These are phyloP conservation scores for Apostichopus parvimensis DNA, from an alignment of 35 echinoderm and acorn worm species.

Conservation along the genomic window DNA sequence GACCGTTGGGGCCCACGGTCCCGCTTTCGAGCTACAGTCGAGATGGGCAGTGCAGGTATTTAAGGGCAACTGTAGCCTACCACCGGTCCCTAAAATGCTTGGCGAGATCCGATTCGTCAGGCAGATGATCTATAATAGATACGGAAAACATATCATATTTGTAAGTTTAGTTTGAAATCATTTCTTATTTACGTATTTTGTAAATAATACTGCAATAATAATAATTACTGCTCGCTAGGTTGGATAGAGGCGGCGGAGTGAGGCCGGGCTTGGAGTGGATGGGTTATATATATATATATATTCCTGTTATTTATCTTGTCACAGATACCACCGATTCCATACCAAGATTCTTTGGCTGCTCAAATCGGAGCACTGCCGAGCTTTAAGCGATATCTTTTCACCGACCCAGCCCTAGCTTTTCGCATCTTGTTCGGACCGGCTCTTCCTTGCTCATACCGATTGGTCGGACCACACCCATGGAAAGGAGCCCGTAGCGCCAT, in stretches of 20 bases:
- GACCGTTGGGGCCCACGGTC: conserved; percentile 73
- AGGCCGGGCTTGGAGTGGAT: too few relatives aligned
- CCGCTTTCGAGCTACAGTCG: conserved; percentile 77
- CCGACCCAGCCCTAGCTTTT: conserved; percentile 69
- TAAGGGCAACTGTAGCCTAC: conserved; percentile 58
- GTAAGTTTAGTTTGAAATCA: conserved; percentile 44
- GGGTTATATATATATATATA: too few relatives aligned
- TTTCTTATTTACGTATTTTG: too few relatives aligned
- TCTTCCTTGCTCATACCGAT: conserved; percentile 55
- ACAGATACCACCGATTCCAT: conserved; percentile 61
- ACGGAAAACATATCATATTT: conserved; percentile 72
- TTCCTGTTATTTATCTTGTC: conserved; percentile 9
- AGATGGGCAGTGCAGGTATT: conserved; percentile 80
- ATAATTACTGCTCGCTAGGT: too few relatives aligned
- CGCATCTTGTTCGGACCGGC: conserved; percentile 67
- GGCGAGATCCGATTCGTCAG: conserved; percentile 52
- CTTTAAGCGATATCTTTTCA: conserved; percentile 55
- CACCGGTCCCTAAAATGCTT: conserved; percentile 36
- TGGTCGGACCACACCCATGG: conserved; percentile 64
- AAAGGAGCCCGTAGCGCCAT: conserved; percentile 63
- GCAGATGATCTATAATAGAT: conserved; percentile 52
- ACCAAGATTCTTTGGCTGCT: conserved; percentile 61
- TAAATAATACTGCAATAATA: too few relatives aligned
- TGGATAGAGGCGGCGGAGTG: too few relatives aligned
- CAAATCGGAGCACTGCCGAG: conserved; percentile 62